These are phyloP conservation scores for Leucopternis melanops DNA, from an alignment of 2,113 vertebrate genomes.

Conservation along the genomic window DNA sequence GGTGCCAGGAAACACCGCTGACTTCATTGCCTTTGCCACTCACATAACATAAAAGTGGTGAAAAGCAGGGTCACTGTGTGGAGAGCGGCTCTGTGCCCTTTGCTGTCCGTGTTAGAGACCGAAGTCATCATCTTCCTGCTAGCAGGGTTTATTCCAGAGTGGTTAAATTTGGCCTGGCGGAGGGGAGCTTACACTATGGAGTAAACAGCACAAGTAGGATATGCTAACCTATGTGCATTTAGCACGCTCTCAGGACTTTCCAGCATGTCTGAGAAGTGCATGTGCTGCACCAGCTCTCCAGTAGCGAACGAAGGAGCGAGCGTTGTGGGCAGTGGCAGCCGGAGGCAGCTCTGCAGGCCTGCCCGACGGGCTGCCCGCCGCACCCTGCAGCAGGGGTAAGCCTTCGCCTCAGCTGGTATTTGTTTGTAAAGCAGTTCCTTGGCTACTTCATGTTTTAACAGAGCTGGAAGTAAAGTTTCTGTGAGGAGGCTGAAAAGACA, in stretches of 20 bases:
- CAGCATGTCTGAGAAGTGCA: not conserved
- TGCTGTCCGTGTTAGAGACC: not conserved
- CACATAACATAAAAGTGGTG: not conserved
- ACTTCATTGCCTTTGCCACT: not conserved
- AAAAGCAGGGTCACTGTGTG: not conserved
- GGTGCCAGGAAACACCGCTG: not conserved
- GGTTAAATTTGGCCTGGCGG: not conserved
- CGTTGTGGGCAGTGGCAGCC: not conserved
- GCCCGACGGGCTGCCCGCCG: rapidly evolving
- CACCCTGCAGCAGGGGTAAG: not conserved
- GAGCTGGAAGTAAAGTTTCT: not conserved
- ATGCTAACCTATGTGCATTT: not conserved
- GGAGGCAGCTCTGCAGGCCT: not conserved
- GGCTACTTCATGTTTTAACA: conserved; percentile 37
- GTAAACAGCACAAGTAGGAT: not conserved
- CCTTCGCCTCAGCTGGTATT: not conserved
- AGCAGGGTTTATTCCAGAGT: not conserved
- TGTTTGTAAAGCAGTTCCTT: not conserved
- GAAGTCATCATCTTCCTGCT: not conserved
- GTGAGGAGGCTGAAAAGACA: not conserved
- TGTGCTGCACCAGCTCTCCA: not conserved
- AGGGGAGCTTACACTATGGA: not conserved
- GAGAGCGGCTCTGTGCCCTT: not conserved
- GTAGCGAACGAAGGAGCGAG: not conserved
- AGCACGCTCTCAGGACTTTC: not conserved